Evolutionary conservation across 2,113 vertebrate species (phyloP), one percentile per base, ranked within the genome.

Genomic region (Corythoichthys intestinalis): DNA sequence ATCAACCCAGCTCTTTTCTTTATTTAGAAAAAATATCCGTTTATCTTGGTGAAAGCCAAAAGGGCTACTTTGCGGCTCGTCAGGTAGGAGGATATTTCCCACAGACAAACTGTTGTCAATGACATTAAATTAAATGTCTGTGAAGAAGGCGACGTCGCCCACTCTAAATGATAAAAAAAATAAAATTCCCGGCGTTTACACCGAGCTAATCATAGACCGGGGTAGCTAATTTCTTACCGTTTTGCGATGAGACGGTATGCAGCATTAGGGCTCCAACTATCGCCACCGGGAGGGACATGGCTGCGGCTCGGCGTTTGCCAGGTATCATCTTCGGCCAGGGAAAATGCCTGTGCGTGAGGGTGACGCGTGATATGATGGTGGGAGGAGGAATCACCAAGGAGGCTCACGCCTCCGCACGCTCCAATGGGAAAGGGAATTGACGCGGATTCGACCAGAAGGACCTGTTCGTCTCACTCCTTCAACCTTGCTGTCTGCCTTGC

Each of bases 231-330:
- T 66, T 78, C 87, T 75, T 91, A 93, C 92, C 92, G 86, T 82
- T 90, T 72, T 92, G 86, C 20, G 91, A 87, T 17, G 83, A 89
- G 34, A 87, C 90, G 34, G 81, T 79, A 81, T 87, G 90, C 83
- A 92, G 87, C 89, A 90, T 76, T 78, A 90, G 64, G 15, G 83
- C 86, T 72, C 88, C 90, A 4, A 89, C 6, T 57, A 91, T 77
- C 78, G 74, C 77, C 85, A 78, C 58, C 65, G 83, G 79, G 63
- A 85, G 64, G 74, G 77, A 85, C 89, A 88, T 87, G 73, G 84
- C 78, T 73, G 84, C 84, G 49, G 81, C 77, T 81, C 78, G 69
- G 50, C 81, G 81, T 20, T 74, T 75, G 60, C 80, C 87, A 79
- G 82, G 84, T 83, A 80, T 72, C 88, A 88, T 88, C 85, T 73